Evolutionary conservation across 2,888 invertebrate species (phyloP).

Genomic region (Caenorhabditis japonica): DNA sequence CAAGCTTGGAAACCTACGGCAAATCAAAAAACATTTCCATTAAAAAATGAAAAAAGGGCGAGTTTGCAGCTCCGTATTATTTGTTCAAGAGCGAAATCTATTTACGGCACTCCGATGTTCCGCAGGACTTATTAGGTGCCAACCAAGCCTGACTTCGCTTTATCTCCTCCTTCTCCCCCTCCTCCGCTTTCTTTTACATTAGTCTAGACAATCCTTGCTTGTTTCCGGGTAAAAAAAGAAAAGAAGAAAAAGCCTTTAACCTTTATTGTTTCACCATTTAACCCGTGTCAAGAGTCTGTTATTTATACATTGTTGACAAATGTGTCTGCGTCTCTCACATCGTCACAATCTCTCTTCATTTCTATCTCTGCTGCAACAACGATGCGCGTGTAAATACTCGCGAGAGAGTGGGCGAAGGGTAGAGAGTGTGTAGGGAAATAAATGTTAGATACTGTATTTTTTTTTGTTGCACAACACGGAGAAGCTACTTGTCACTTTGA

Average conservation of each 20-base stretch:
- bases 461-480: background rate
- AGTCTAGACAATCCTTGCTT: background rate
- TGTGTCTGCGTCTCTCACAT: slow-evolving; percentile 1
- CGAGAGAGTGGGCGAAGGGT: background rate
- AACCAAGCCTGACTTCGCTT: no score
- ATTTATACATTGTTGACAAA: slow-evolving; percentile 45
- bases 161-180: background rate
- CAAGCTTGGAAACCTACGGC: no score
- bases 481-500: background rate
- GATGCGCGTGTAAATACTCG: slow-evolving; percentile 9
- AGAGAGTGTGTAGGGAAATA: background rate
- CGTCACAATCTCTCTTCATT: background rate
- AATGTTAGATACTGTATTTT: background rate
- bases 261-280: background rate
- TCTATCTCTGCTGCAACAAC: slow-evolving; percentile 18
- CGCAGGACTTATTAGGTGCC: no score
- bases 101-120: no score
- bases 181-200: background rate
- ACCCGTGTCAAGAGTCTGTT: no score
- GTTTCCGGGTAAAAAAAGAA: background rate
- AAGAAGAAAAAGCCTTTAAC: background rate
- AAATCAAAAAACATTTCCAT: no score
- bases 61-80: no score
- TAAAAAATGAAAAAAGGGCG: no score
- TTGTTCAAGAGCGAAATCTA: no score